Evolutionary conservation across 2,113 vertebrate genomes (phyloP).

Genomic region (Stegastes partitus): DNA sequence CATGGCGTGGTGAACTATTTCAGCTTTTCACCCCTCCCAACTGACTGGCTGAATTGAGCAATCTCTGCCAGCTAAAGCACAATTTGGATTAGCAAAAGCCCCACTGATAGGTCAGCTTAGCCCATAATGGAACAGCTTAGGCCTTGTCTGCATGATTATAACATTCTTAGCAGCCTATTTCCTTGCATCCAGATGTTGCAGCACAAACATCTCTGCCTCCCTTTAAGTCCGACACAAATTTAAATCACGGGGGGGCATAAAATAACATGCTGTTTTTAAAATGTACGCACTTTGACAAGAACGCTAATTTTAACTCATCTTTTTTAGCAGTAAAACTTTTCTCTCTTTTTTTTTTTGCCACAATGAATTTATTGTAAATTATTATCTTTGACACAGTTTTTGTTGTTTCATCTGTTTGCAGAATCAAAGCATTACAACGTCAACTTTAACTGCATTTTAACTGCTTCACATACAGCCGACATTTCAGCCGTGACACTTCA

Average conservation of each 20-base stretch:
- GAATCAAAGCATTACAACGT: slow-evolving; percentile 39
- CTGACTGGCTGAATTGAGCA: slow-evolving; percentile 77
- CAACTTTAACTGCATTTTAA: slow-evolving; percentile 34
- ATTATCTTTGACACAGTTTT: slow-evolving; percentile 4
- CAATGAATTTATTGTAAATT: slow-evolving; percentile 27
- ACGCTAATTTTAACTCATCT: slow-evolving; percentile 15
- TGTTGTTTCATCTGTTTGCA: slow-evolving; percentile 24
- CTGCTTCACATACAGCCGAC: slow-evolving; percentile 6
- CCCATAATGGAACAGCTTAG: slow-evolving; percentile 87
- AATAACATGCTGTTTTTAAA: slow-evolving; percentile 22
- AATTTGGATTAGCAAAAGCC: slow-evolving; percentile 85
- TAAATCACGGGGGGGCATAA: slow-evolving; percentile 48
- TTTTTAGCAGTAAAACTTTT: slow-evolving; percentile 11
- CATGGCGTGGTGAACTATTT: slow-evolving; percentile 57
- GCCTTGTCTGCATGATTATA: slow-evolving; percentile 83
- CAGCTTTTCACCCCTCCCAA: slow-evolving; percentile 35
- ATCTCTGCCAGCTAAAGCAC: slow-evolving; percentile 82
- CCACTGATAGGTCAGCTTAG: slow-evolving; percentile 86
- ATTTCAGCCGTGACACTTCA: slow-evolving; percentile 17
- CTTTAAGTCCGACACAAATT: slow-evolving; percentile 42
- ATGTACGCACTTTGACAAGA: slow-evolving; percentile 5
- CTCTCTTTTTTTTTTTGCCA: not conserved
- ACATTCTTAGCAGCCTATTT: slow-evolving; percentile 80
- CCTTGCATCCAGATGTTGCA: slow-evolving; percentile 84
- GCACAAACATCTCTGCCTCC: slow-evolving; percentile 63